phyloP scores from a whole-genome alignment of 2,113 vertebrate genomes.

The Suncus etruscus region DNA sequence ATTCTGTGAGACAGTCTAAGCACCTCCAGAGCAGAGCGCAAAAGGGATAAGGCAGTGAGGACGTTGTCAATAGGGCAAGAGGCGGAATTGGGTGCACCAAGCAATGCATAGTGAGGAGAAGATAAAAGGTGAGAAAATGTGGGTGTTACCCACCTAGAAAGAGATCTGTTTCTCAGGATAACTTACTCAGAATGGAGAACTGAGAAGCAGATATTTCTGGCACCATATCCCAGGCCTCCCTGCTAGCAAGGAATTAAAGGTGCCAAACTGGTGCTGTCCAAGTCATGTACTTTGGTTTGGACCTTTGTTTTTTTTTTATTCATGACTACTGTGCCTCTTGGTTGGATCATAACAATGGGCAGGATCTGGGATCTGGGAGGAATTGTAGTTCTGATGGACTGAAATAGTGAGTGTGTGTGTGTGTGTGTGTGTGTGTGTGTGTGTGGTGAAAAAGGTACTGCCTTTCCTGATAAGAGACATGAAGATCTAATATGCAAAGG shows the following conservation, averaged over 20 bases:
- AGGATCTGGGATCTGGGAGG: not conserved
- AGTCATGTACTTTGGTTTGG: no score
- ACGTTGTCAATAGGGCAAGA: not conserved
- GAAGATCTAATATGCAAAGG: constrained; percentile 40
- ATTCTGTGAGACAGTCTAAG: not conserved
- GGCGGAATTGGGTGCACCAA: no score
- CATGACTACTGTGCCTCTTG: not conserved
- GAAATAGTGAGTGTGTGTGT: constrained; percentile 26
- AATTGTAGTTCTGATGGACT: constrained; percentile 72
- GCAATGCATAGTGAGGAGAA: no score
- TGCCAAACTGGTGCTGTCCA: no score
- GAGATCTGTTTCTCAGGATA: no score
- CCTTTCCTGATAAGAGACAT: not conserved
- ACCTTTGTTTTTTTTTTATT: not conserved
- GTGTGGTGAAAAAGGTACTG: not conserved
- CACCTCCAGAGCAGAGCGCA: not conserved
- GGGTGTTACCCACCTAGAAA: no score
- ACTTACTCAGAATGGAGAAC: no score
- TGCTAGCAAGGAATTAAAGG: no score
- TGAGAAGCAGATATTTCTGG: no score
- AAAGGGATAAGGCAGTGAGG: not conserved
- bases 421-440: no score
- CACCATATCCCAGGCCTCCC: no score
- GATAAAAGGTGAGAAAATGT: no score
- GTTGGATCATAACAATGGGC: constrained; percentile 60